phyloP scores from a whole-genome alignment of 2,888 invertebrate genomes.

The Lepidochrysops patricia region DNA sequence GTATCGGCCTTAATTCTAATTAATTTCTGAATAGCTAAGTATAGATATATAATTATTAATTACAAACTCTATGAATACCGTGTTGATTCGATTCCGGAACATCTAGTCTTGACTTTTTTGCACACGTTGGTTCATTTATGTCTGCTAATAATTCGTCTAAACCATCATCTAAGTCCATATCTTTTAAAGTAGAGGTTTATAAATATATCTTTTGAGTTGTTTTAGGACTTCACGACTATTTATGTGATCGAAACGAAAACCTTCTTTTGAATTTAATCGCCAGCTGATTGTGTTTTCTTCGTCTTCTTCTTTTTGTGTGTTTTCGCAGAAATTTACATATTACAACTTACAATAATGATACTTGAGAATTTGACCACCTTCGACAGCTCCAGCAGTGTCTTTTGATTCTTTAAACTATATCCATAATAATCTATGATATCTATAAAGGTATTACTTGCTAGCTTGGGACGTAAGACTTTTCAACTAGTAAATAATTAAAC shows the following conservation, averaged over 20 bases:
- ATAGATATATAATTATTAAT: neutral
- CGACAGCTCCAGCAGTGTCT: no score
- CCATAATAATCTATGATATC: no score
- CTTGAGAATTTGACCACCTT: no score
- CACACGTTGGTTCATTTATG: conserved; percentile 54
- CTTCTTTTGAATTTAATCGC: neutral
- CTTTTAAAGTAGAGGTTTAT: neutral
- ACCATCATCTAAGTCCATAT: conserved; percentile 62
- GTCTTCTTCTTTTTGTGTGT: neutral
- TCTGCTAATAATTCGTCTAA: conserved; percentile 64
- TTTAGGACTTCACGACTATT: neutral
- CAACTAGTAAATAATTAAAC: no score
- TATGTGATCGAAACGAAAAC: neutral
- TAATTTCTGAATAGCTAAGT: no score
- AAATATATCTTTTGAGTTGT: neutral
- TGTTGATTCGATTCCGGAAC: conserved; percentile 31
- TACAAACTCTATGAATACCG: conserved; percentile 30
- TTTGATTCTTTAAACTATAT: no score
- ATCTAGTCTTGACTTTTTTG: conserved; percentile 48
- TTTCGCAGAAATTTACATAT: no score
- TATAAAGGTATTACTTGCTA: no score
- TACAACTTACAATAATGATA: no score
- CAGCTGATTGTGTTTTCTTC: neutral
- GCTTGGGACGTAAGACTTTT: no score
- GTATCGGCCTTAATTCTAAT: neutral